Evolutionary conservation across 2,888 invertebrate species (phyloP).

Genomic region (Agrypnus murinus): DNA sequence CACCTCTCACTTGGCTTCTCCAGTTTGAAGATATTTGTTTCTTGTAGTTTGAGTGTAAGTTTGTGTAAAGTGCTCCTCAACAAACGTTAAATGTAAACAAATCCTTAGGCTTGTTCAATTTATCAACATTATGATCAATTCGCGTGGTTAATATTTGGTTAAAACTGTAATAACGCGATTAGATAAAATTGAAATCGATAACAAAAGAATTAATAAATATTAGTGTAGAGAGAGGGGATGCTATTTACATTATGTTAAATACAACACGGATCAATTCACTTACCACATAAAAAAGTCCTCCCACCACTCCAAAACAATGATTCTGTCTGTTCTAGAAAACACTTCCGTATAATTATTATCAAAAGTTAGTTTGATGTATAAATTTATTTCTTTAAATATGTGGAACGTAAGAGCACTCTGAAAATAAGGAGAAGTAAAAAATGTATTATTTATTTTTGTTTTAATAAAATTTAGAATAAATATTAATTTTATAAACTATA

Average conservation of each 20-base stretch:
- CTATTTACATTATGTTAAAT: background rate
- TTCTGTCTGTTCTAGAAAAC: conserved; percentile 1
- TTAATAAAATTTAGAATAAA: conserved; percentile 7
- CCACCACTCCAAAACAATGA: conserved; percentile 2
- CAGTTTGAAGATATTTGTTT: no score
- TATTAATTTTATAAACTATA: conserved; percentile 17
- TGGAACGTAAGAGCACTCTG: no score
- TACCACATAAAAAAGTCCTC: background rate
- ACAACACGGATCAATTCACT: conserved; percentile 2
- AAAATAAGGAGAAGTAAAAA: no score
- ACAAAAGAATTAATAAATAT: background rate
- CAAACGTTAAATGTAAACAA: no score
- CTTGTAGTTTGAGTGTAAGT: no score
- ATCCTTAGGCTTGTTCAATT: no score
- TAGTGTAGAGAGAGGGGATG: no score
- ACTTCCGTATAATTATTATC: background rate
- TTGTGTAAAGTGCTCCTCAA: no score
- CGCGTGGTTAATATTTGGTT: background rate
- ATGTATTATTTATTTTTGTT: conserved; percentile 6
- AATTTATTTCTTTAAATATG: no score
- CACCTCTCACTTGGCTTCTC: no score
- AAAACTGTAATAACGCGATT: conserved; percentile 9
- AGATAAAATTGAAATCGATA: conserved; percentile 17
- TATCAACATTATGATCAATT: background rate
- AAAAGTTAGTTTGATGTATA: conserved; percentile 1